Evolutionary conservation across 2,888 invertebrate genomes (phyloP), one percentile per base, ranked within the genome.

Genomic region (Apamea monoglypha): DNA sequence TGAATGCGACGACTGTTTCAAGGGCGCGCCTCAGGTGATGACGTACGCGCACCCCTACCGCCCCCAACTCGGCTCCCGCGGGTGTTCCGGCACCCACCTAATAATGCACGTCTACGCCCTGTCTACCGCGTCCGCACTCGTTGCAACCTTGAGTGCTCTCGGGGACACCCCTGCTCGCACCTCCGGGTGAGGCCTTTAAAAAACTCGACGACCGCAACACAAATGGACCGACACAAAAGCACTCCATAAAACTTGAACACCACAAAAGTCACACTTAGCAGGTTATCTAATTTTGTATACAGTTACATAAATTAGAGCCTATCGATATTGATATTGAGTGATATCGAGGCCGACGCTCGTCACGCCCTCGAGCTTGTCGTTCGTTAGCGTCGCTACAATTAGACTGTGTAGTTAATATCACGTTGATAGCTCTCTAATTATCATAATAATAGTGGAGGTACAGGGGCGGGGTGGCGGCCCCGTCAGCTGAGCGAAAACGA

Each of bases 401-500:
- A 93, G 92, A 92, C 89, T 91, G 88, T 88, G 89, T 92, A 90
- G 91, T 92, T 92, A 91, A 91, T 93, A 91, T 91, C 91, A 91
- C 91, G 93, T 93, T 95, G 94, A 96, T 95, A 94, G 93, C 93
- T 94, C 93, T 95, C 94, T 96, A 96, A 96, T 97, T 96, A 96
- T 95, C 95, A 95, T 96, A 96, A 96, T 96, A 96, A 96, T 96
- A 96, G 96, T 95, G 93, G 92, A 94, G 93, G 93, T 93, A 91
- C 92, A 93, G 92, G 93, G 93, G 92, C 89, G 93, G 95, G 96
- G 95, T 93, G 95, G 95, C 92, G 93, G 93, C 94, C 95, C 94
- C 96, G 96, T 96, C 97, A 97, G 97, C 97, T 97, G 97, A 96
- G 96, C 95, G 97, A 97, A 97, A 97, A 96, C 95, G 97, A 97